Evolutionary conservation across 2,797 vertebrate species (phyloP), one percentile per base, ranked within the genome.

Genomic region (Chloroceryle inda): DNA sequence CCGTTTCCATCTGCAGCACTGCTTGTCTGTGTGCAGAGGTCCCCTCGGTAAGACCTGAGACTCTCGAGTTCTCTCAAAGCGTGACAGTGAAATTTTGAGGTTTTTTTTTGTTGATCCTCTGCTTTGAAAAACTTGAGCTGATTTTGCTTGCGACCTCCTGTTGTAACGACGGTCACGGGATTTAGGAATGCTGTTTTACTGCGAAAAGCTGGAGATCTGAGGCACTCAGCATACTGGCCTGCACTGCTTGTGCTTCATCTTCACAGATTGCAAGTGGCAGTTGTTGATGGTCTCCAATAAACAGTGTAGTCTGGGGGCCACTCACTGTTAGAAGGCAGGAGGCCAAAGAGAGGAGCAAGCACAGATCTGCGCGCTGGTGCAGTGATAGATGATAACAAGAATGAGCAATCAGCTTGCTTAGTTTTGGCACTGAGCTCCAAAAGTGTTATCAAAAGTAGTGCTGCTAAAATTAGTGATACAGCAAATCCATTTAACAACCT

Each of bases 261-360:
- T 1, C n/a, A 0, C 20, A 45, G 92, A 95, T 96, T 96, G 62
- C 66, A 18, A 69, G 87, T 68, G 92, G 89, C 92, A 85, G 94
- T 14, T 91, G 96, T 38, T 94, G 89, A 89, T 52, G 89, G 89
- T 38, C 89, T 91, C 40, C 86, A 49, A 24, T 64, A 44, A 59
- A 7, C 1, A 1, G 4, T 0, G 6, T 16, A 27, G 93, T 20
- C 94, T 18, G 88, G 94, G 89, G 92, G 83, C 94, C 14, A 0
- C 89, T 77, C 21, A 12, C 12, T 22, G 14, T 8, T 59, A 11
- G 0, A 2, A 66, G 69, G 85, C 81, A 23, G 79, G 63, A 84
- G 91, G 71, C 75, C 2, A 88, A 11, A 3, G 49, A 50, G 85
- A 31, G 61, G 80, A 76, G 21, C 50, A 33, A 27, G 21, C 2